Base-by-base conservation (phyloP, 53 echinoderm and acorn worm genomes). In the Pentamera pediparva region DNA sequence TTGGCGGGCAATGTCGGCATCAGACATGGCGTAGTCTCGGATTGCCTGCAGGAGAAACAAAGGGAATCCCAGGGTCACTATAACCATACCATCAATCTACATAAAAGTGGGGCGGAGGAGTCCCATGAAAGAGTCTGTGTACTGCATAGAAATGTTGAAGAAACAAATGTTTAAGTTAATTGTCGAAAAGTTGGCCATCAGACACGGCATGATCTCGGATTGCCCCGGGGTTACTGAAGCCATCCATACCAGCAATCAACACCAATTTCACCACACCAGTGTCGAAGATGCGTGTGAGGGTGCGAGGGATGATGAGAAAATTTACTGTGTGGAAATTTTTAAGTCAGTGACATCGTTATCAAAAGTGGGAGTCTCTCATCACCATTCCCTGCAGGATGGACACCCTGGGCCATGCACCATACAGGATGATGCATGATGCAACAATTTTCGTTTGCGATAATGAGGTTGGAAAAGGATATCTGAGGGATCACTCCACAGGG, bases 1-100 rank as follows among this genome's bases (percentile, higher is more conserved):
- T 13, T 76, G 67, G 51, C 84, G 56, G 48, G 78, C 84, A 29
- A 84, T 72, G 35, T 84, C 84, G 6, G 84, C 78, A 26, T 84
- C 84, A 30, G 56, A 76, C 78, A 84, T 62, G 19, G 78, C 62
- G 74, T 78, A 84, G 71, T 72, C 78, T 62, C 62, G 56, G n/a
- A 84, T 20, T 11, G 76, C 41, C 84, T 84, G 84, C 25, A 78
- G 78, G 18, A 84, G 55, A 30, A 84, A 52, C 21, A 53, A 78
- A 39, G 73, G 62, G n/a, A 51, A 61, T 36, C 60, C 35, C 32
- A 84, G 73, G 56, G 76, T 54, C 11, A 48, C 22, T 43, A 43
- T 75, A 31, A 75, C 82, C 82, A 82, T 82, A 21, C 3, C 19
- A 19, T 51, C 19, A 25, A 51, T 26, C 12, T 28, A 54, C 22